Evolutionary conservation across 2,797 vertebrate species (phyloP), one percentile per base, ranked within the genome.

Genomic region (Selene dorsalis): DNA sequence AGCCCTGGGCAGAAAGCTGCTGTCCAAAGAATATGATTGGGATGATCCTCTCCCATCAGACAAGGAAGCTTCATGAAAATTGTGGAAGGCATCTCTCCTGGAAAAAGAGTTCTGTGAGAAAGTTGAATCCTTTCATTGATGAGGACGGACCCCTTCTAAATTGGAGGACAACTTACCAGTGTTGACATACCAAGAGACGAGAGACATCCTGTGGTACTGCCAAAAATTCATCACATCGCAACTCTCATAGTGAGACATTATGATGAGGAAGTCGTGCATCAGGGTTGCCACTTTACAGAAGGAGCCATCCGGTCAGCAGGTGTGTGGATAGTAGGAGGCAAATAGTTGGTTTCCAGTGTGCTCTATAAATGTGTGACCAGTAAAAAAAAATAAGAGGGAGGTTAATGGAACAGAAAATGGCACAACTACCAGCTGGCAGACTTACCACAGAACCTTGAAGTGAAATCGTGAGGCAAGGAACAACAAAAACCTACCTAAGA

Each of bases 31-130:
- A 2, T 14, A 30, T 30, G 67, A 60, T 17, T 76, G 60, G 38
- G 67, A 70, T 9, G 18, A n/a, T 17, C 53, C 56, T 5, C 32
- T 50, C 2, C 45, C 57, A 12, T 3, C 11, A 12, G 43, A 70
- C 0, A 70, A 50, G 9, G 5, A 70, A 55, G 14, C 0, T 1
- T 8, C 16, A 3, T 69, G 64, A 69, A 30, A n/a, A 1, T 0
- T 17, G 20, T 82, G 80, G 70, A 74, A 53, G 7, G 43, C 69
- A 2, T 53, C 63, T n/a, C 56, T 82, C 2, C 4, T 6, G 13
- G 74, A 73, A 26, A 7, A 10, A 41, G 10, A 70, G 68, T 47
- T 55, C 13, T 0, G 20, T 69, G 38, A 45, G 24, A 45, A 43
- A 28, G 24, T 24, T 69, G 13, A 56, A 56, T 35, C 39, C 55